Percentiles rank a stretch among this genome's conserved stretches.
Evolutionary conservation across 2,888 invertebrate species (phyloP).

Genomic region (Julus scanicus): DNA sequence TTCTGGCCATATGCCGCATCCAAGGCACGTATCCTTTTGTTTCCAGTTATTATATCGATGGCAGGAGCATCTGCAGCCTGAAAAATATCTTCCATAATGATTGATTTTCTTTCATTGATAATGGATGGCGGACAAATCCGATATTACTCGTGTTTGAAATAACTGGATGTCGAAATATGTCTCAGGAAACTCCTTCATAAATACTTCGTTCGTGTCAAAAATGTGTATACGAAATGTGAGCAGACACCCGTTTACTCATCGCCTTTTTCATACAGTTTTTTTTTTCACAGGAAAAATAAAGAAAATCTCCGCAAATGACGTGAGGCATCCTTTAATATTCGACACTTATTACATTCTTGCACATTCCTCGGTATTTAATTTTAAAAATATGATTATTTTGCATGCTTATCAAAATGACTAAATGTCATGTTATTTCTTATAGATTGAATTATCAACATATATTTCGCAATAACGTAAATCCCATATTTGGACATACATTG

Average conservation of each 20-base stretch:
- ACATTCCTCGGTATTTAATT: too few species aligned
- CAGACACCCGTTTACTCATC: background rate
- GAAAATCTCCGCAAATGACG: too few species aligned
- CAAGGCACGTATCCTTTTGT: background rate
- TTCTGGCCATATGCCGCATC: background rate
- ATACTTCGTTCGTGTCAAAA: background rate
- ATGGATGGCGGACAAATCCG: conserved; percentile 32
- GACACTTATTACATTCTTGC: too few species aligned
- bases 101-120: conserved; percentile 39
- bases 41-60: conserved; percentile 39
- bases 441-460: too few species aligned
- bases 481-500: too few species aligned
- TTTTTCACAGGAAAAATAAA: too few species aligned
- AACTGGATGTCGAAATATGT: conserved; percentile 28
- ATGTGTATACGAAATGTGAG: background rate
- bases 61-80: conserved; percentile 3
- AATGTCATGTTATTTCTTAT: too few species aligned
- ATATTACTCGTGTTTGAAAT: conserved; percentile 36
- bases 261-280: background rate
- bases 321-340: too few species aligned
- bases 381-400: too few species aligned
- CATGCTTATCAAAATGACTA: too few species aligned
- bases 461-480: too few species aligned
- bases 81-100: conserved; percentile 8
- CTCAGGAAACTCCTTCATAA: background rate